phyloP scores from a whole-genome alignment of 1,140 invertebrate genomes.

The Ephestia elutella region DNA sequence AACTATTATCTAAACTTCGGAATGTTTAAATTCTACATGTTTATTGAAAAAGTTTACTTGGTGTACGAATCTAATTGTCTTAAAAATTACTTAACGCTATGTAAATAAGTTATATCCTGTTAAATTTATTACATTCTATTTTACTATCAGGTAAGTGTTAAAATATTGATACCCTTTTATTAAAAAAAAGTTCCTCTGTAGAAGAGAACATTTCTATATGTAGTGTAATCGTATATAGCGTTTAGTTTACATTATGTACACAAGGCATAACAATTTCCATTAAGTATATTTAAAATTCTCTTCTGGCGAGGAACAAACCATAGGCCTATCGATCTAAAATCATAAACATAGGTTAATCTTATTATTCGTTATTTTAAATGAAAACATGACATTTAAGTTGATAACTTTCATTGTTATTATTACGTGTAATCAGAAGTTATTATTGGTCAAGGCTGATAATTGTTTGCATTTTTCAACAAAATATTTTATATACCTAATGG shows the following conservation, averaged over 20 bases:
- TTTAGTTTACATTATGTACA: conserved; percentile 10
- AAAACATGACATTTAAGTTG: background rate
- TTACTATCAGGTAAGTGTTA: conserved; percentile 70
- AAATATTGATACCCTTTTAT: conserved; percentile 63
- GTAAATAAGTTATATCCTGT: conserved; percentile 72
- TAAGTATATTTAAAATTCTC: conserved; percentile 24
- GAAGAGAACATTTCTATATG: conserved; percentile 40
- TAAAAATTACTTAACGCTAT: conserved; percentile 44
- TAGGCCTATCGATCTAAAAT: conserved; percentile 46
- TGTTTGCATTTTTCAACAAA: too few relatives aligned
- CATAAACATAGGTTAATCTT: background rate
- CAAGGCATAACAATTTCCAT: conserved; percentile 8
- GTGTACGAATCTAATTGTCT: conserved; percentile 14
- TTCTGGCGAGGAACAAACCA: conserved; percentile 54
- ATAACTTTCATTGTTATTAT: too few relatives aligned
- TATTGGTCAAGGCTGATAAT: too few relatives aligned
- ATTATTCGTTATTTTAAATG: background rate
- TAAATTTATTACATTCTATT: conserved; percentile 73
- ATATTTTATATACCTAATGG: too few relatives aligned
- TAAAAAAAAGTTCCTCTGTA: conserved; percentile 49
- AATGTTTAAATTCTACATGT: background rate
- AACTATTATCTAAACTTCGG: background rate
- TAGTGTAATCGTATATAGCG: conserved; percentile 20
- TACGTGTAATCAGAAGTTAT: too few relatives aligned
- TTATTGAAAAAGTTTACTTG: background rate